These are phyloP conservation scores for Mixornis gularis DNA, from an alignment of 2,113 vertebrate genomes.

Conservation along the genomic window DNA sequence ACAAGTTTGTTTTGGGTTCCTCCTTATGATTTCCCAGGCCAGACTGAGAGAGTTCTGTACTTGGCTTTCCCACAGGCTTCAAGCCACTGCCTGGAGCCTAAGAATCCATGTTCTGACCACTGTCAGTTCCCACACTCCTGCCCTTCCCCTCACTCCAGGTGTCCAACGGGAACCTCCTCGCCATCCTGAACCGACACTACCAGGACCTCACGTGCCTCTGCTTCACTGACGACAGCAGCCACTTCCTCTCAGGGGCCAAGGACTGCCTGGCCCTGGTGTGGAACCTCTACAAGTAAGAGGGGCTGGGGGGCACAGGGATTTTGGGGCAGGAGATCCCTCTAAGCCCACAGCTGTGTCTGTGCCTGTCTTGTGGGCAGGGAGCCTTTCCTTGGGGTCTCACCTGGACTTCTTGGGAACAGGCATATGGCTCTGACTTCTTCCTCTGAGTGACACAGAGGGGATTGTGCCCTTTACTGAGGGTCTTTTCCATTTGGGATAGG, in stretches of 20 bases:
- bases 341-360: fast-evolving
- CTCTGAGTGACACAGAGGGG: not conserved
- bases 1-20: no score
- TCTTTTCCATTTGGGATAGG: not conserved
- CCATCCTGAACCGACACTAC: slow-evolving; percentile 89
- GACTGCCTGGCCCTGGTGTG: slow-evolving; percentile 91
- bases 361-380: not conserved
- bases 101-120: no score
- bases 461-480: not conserved
- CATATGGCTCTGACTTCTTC: not conserved
- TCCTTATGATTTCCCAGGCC: no score
- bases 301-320: fast-evolving
- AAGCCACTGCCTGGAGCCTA: no score
- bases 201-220: slow-evolving; percentile 89
- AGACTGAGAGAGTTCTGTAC: no score
- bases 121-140: not conserved
- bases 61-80: no score
- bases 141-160: slow-evolving; percentile 68
- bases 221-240: slow-evolving; percentile 92
- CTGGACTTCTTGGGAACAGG: not conserved
- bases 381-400: not conserved
- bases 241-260: slow-evolving; percentile 91
- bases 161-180: slow-evolving; percentile 85
- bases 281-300: slow-evolving; percentile 83
- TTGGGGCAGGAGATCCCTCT: not conserved